Base-by-base conservation (phyloP, 1,140 invertebrate species). In the Bombus confusus region DNA sequence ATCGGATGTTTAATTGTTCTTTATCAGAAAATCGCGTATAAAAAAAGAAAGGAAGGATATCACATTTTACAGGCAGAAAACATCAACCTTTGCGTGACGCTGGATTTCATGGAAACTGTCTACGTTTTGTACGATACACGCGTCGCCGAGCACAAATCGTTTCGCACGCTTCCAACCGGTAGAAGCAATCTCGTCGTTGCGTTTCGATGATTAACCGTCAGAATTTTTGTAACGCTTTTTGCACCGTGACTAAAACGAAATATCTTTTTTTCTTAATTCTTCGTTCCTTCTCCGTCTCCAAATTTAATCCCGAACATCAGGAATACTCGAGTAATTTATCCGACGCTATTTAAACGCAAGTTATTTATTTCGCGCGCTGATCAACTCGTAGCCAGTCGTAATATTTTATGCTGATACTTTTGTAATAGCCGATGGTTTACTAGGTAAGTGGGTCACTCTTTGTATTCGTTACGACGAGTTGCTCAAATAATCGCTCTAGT, bases 21-120 rank as follows among this genome's bases (percentile, higher is more conserved):
- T 8, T 31, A 31, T 66, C 64, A 66, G 64, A 15, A 79, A 15
- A 39, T 37, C 47, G 22, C 2, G 15, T 34, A 25, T 37, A 31
- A 31, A 76, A 18, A 52, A 52, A n/a, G 12, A 57, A 6, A 22
- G n/a, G 18, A n/a, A 15, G 3, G 10, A 52, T 59, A 31, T 22
- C 31, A 37, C 13, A 9, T n/a, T 80, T 64, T 66, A 41, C 28
- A 75, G 34, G 66, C 79, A 52, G 12, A 62, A 85, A 88, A 73
- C 69, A n/a, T 81, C n/a, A 43, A 75, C 52, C 37, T 39, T 86
- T 34, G 72, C 76, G 72, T 89, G 87, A 89, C 79, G 2, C 2
- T 2, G 31, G 10, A 71, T 71, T 80, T 62, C 76, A 37, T 79
- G 25, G 83, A 84, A 84, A 43, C 15, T 43, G 76, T 59, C 1